Evolutionary conservation across 30 jellyfish, hydroid and myxozoan species (phyloP), one percentile per base, ranked within the genome.

Genomic region (Hydractinia echinata): DNA sequence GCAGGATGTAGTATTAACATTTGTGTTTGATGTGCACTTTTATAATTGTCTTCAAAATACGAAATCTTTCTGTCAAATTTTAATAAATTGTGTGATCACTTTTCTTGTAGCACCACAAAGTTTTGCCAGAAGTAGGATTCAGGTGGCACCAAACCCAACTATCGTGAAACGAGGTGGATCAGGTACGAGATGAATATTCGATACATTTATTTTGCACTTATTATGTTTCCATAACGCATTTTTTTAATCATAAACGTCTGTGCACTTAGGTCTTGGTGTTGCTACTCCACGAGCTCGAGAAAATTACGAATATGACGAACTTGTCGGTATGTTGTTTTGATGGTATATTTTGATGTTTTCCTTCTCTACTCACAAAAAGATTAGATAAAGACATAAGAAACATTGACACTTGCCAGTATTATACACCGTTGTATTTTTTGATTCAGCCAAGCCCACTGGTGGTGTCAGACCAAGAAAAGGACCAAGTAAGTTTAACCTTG

Each of bases 71-170:
- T 30, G 44, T 30, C 44, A 30, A 30, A 30, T 30, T 30, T 30
- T 30, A 30, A 0, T 30, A 30, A 30, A 30, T 30, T 30, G 44
- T 64, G 19, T 7, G 74, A 6, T 64, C 10, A 13, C 39, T 64
- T 64, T 51, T 6, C 39, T 58, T 58, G 19, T 64, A 64, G 74
- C 74, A 64, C 6, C 74, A 7, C 74, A 64, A 8, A 44, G 51
- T n/a, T 44, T 4, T 8, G 51, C 19, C 19, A 44, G 74, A 7
- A 64, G 74, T n/a, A 51, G 74, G 18, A 6, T 64, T 7, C 19
- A 64, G 39, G 74, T 64, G 9, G 74, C 74, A n/a, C 74, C 74
- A 64, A 64, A 64, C 74, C 74, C 74, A 6, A 64, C 74, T 6
- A 51, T 64, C 10, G 18, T 64, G 7, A 64, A 51, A 13, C 19